Conservation (phyloP, 2,888 invertebrate genomes). For the Dryomyza anilis region DNA sequence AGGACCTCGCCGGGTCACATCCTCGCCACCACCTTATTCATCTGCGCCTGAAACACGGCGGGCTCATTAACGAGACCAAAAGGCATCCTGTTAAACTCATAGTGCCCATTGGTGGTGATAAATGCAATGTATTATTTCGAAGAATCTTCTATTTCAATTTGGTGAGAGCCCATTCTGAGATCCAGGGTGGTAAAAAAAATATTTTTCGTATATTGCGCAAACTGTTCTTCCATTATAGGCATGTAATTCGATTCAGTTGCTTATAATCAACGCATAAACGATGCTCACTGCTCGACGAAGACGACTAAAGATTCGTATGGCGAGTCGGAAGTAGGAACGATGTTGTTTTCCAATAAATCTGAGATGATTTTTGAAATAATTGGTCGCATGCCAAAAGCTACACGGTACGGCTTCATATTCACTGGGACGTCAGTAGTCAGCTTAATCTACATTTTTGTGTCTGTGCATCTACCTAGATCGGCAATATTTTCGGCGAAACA, state of each 20-base stretch:
- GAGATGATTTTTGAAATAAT: constrained; percentile 14
- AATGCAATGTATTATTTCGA: constrained; percentile 28
- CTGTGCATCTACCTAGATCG: constrained; percentile 22
- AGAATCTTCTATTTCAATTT: constrained; percentile 28
- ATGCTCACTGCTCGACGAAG: constrained; percentile 32
- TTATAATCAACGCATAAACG: constrained; percentile 34
- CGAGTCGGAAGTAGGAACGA: constrained; percentile 33
- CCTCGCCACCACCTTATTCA: constrained; percentile 24
- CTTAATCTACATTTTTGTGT: constrained; percentile 26
- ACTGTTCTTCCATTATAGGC: constrained; percentile 33
- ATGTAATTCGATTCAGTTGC: constrained; percentile 30
- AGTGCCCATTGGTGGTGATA: constrained; percentile 28
- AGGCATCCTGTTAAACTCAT: constrained; percentile 32
- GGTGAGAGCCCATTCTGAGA: constrained; percentile 32
- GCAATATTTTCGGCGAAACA: constrained; percentile 15
- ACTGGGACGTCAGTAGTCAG: too few species aligned
- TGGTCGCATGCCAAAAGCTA: constrained; percentile 8
- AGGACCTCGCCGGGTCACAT: constrained; percentile 27
- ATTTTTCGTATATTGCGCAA: constrained; percentile 28
- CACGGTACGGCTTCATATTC: constrained; percentile 10
- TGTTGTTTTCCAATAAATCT: constrained; percentile 23
- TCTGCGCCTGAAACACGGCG: constrained; percentile 28
- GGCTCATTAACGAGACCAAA: constrained; percentile 34
- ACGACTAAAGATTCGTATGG: constrained; percentile 32
- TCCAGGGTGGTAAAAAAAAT: constrained; percentile 28